A percentile compares a stretch with the other conserved stretches of the same genome.
Evolutionary conservation across 2,113 vertebrate genomes (phyloP).

Genomic region (Sprattus sprattus): DNA sequence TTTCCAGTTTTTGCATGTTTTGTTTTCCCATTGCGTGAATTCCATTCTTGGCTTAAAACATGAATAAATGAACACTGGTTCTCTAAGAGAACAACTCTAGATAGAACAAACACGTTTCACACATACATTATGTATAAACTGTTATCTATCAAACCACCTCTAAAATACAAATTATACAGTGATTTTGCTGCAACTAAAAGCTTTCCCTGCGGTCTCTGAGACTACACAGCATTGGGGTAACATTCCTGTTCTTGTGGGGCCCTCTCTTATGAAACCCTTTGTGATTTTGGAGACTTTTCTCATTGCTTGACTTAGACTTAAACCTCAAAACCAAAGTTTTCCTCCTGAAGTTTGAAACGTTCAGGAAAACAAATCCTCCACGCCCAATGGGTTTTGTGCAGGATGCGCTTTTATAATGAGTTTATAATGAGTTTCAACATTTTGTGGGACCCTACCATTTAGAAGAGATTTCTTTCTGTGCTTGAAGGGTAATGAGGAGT

Average conservation of each 20-base stretch:
- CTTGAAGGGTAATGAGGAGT: not conserved
- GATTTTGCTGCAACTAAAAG: not conserved
- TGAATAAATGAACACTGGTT: not conserved
- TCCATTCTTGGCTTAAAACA: not conserved
- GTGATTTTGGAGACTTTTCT: not conserved
- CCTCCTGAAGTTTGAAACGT: not conserved
- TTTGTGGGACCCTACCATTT: not conserved
- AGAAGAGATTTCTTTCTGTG: not conserved
- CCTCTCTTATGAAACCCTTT: not conserved
- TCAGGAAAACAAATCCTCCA: not conserved
- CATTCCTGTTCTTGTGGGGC: not conserved
- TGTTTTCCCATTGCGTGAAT: not conserved
- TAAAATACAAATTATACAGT: not conserved
- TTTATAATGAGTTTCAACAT: not conserved
- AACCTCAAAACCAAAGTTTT: not conserved
- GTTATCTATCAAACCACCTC: constrained; percentile 6
- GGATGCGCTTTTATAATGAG: not conserved
- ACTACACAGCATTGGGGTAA: not conserved
- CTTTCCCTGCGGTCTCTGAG: not conserved
- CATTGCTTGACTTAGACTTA: not conserved
- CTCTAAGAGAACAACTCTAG: not conserved
- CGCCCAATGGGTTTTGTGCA: not conserved
- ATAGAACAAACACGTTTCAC: not conserved
- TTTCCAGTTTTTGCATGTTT: not conserved
- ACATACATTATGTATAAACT: not conserved